Conservation (phyloP, 2,113 vertebrate genomes). For the Psittacula cyanocephala region DNA sequence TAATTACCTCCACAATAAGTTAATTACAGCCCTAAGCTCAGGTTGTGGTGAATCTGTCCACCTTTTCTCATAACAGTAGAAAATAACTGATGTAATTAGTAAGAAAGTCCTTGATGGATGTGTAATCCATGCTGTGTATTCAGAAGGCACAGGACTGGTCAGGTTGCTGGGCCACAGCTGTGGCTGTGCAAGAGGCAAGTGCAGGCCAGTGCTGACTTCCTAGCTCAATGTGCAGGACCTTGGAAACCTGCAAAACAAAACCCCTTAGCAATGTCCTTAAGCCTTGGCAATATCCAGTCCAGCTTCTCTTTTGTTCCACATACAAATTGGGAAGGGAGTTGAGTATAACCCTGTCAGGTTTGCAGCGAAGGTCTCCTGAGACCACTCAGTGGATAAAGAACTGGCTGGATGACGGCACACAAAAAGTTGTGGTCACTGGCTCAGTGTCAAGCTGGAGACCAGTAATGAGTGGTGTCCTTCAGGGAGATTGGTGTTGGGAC, state of each 20-base stretch:
- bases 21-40: neutral
- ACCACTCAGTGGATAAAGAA: neutral
- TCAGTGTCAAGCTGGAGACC: neutral
- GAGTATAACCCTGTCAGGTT: neutral
- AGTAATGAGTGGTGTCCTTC: neutral
- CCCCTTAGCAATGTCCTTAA: neutral
- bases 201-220: neutral
- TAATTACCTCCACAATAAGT: neutral
- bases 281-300: neutral
- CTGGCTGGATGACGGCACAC: too few species aligned
- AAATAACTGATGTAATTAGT: neutral
- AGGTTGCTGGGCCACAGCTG: neutral
- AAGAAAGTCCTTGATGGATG: neutral
- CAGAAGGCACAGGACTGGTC: neutral
- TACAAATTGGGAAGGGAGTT: neutral
- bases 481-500: neutral
- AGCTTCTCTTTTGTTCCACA: accelerated
- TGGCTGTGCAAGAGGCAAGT: neutral
- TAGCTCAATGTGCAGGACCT: neutral
- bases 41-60: neutral
- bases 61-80: neutral
- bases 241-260: neutral
- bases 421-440: neutral
- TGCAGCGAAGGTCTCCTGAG: neutral
- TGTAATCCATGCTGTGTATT: neutral